A percentile compares a stretch with the other conserved stretches of the same genome.
Evolutionary conservation across 2,888 invertebrate genomes (phyloP).

Genomic region (Notocelia uddmanniana): DNA sequence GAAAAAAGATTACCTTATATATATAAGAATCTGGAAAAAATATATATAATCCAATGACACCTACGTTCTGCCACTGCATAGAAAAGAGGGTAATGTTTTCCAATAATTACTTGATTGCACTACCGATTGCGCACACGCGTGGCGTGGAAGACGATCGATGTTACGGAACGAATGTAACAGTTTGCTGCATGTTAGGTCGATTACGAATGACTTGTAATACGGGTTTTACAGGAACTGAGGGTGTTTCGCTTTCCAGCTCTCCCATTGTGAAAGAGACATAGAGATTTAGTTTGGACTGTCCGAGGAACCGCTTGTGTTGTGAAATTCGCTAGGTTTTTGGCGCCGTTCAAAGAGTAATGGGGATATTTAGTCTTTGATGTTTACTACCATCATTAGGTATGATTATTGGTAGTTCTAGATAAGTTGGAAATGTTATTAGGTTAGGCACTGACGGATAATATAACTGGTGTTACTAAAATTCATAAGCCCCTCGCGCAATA

Average conservation of each 20-base stretch:
- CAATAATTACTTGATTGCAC: slow-evolving; percentile 48
- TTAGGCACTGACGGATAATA: neutral
- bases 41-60: neutral
- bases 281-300: neutral
- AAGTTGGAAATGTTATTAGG: neutral
- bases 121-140: slow-evolving; percentile 60
- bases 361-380: neutral
- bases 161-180: slow-evolving; percentile 80
- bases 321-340: neutral
- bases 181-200: slow-evolving; percentile 55
- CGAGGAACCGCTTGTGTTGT: neutral
- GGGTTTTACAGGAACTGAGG: slow-evolving; percentile 40
- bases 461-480: neutral
- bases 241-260: slow-evolving; percentile 40
- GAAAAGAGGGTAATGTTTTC: slow-evolving; percentile 40
- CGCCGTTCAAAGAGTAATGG: no score
- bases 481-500: neutral
- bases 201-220: slow-evolving; percentile 57
- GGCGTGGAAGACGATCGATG: slow-evolving; percentile 67
- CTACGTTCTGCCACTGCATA: slow-evolving; percentile 35
- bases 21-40: no score
- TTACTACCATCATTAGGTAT: neutral
- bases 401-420: neutral
- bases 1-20: no score
- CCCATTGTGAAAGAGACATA: slow-evolving; percentile 42